Evolutionary conservation across 1,140 invertebrate species (phyloP).

Genomic region (Euschistus heros): DNA sequence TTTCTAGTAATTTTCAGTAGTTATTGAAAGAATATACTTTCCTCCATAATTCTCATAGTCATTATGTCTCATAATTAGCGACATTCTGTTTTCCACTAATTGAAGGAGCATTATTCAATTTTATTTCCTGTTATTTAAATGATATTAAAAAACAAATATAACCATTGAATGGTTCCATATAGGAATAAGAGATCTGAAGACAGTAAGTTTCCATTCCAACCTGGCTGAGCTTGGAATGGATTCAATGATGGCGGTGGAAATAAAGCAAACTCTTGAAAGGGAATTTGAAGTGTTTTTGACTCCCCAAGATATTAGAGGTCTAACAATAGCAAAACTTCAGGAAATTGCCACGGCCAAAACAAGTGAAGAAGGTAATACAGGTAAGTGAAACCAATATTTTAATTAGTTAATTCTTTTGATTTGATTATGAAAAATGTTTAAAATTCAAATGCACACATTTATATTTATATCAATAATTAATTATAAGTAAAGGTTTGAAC

Average conservation of each 20-base stretch:
- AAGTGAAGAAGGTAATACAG: too few species aligned
- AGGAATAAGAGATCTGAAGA: constrained; percentile 41
- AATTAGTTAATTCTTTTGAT: neutral
- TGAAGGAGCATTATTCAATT: too few species aligned
- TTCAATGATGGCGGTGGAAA: constrained; percentile 71
- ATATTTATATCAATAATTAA: too few species aligned
- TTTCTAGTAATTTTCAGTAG: too few species aligned
- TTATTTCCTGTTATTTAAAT: neutral
- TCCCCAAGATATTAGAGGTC: constrained; percentile 61
- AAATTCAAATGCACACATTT: too few species aligned
- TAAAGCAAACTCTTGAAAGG: constrained; percentile 73
- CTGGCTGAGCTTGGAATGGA: constrained; percentile 76
- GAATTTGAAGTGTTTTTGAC: constrained; percentile 68
- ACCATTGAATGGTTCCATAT: constrained; percentile 26
- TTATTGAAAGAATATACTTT: too few species aligned
- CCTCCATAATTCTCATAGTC: too few species aligned
- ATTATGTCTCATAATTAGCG: too few species aligned
- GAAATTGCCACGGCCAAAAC: constrained; percentile 34
- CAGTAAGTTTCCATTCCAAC: constrained; percentile 49
- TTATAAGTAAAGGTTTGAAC: too few species aligned
- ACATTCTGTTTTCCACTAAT: too few species aligned
- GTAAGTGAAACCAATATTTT: too few species aligned
- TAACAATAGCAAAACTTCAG: constrained; percentile 43
- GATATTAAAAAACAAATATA: neutral
- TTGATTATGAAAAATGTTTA: neutral